Base-by-base conservation (phyloP, 2,113 vertebrate species). In the Psittacus erithacus region DNA sequence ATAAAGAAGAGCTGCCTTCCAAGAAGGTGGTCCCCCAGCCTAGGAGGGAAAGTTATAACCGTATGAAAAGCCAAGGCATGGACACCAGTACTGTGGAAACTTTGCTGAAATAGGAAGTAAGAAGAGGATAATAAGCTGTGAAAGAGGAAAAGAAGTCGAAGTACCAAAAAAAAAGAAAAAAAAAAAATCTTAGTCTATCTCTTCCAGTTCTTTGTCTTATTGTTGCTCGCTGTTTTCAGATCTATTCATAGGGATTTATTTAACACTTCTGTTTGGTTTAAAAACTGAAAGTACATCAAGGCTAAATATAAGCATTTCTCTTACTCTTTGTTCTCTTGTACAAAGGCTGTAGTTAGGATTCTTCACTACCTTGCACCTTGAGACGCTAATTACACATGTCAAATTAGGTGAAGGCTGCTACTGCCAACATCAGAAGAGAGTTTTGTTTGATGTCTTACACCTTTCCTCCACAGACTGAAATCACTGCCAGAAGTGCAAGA, bases 391-490 rank as follows among this genome's bases (percentile, higher is more conserved):
- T 93, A 86, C 95, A 88, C 47, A 47, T 95, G 85, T 78, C 80
- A 81, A 74, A 90, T 25, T n/a, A 93, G 73, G 50, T 52, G 64
- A 27, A 68, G 55, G 19, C 71, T 67, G 75, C 85, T 86, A 4
- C 63, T 44, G 20, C 5, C 53, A 33, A 10, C 78, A 59, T 68
- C 90, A 88, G 24, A 90, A 29, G 44, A 57, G 50, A 28, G 4
- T 5, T 86, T 12, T 57, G 82, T 96, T 93, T 96, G 96, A 93
- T 90, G 93, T 92, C 86, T 96, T 82, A 49, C 93, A 73, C 92
- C 35, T 95, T 68, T 60, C n/a, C 69, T 90, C 2, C 2, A 3
- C 63, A 38, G 50, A 67, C 52, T 91, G 89, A 79, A 95, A 77
- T 35, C 10, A 7, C 74, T 80, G 49, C 80, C 76, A 68, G 92